phyloP scores from a whole-genome alignment of 2,888 invertebrate genomes.

The Eledona agricola region DNA sequence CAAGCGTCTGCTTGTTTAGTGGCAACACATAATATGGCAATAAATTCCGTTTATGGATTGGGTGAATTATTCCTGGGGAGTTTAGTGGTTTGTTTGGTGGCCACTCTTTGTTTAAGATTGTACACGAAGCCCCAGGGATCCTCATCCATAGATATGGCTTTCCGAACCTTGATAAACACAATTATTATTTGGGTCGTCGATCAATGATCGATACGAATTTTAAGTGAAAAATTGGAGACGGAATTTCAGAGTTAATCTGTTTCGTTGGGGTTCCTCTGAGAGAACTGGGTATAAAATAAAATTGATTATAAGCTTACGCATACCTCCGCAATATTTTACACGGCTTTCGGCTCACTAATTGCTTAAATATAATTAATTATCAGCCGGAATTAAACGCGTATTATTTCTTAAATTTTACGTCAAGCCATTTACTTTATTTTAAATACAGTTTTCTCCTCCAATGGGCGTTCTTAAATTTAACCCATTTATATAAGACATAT shows the following conservation, averaged over 20 bases:
- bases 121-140: background rate
- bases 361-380: constrained; percentile 46
- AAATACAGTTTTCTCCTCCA: constrained; percentile 29
- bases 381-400: constrained; percentile 36
- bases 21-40: constrained; percentile 5
- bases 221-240: constrained; percentile 16
- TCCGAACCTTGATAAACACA: background rate
- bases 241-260: constrained; percentile 27
- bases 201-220: background rate
- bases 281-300: constrained; percentile 36
- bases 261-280: constrained; percentile 23
- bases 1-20: constrained; percentile 1
- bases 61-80: constrained; percentile 1
- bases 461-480: constrained; percentile 37
- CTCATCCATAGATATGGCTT: constrained; percentile 7
- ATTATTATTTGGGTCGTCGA: background rate
- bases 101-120: constrained; percentile 1
- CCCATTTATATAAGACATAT: constrained; percentile 37
- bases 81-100: constrained; percentile 2
- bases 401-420: constrained; percentile 37
- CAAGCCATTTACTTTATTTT: constrained; percentile 28
- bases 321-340: constrained; percentile 41
- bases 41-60: constrained; percentile 6
- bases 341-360: constrained; percentile 41
- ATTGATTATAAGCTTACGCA: constrained; percentile 44